Conservation (phyloP, 1,140 invertebrate genomes). For the Drosophila aff. region DNA sequence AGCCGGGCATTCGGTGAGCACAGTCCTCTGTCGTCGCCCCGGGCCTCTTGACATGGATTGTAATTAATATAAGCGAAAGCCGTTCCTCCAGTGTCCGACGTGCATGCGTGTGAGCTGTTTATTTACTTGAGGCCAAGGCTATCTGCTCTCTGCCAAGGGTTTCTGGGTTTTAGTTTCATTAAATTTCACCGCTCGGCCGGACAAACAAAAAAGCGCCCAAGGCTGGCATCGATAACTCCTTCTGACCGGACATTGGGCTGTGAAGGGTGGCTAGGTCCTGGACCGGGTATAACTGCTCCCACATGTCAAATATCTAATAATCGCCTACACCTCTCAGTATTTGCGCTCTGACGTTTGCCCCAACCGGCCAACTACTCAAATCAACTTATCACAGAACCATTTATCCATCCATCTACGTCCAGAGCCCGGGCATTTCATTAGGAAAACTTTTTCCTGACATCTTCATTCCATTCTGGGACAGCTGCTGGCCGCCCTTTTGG, state of each 20-base stretch:
- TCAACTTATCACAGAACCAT: constrained; percentile 30
- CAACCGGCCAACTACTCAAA: constrained; percentile 14
- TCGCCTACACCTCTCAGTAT: constrained; percentile 34
- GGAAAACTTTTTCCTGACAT: constrained; percentile 37
- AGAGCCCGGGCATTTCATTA: constrained; percentile 48
- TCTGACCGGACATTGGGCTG: not conserved
- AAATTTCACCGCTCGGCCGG: constrained; percentile 46
- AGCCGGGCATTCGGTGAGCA: constrained; percentile 24
- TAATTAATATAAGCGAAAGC: constrained; percentile 73
- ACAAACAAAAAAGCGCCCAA: constrained; percentile 56
- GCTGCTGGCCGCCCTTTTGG: constrained; percentile 42
- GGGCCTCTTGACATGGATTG: constrained; percentile 70
- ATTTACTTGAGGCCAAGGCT: constrained; percentile 66
- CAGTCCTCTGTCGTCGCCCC: constrained; percentile 54
- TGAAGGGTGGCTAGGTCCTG: not conserved
- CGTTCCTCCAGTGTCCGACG: constrained; percentile 12
- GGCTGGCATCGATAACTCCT: constrained; percentile 23
- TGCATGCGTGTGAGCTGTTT: constrained; percentile 58
- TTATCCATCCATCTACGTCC: constrained; percentile 28
- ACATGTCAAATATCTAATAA: constrained; percentile 45
- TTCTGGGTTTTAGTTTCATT: constrained; percentile 72
- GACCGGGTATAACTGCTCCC: constrained; percentile 12
- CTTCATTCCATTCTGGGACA: constrained; percentile 37
- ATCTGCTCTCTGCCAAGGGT: constrained; percentile 50
- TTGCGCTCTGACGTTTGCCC: constrained; percentile 8